A percentile compares a stretch with the other conserved stretches of the same genome.
phyloP scores from a whole-genome alignment of 2,797 vertebrate genomes.

The Pseudotriccus pelzelni region DNA sequence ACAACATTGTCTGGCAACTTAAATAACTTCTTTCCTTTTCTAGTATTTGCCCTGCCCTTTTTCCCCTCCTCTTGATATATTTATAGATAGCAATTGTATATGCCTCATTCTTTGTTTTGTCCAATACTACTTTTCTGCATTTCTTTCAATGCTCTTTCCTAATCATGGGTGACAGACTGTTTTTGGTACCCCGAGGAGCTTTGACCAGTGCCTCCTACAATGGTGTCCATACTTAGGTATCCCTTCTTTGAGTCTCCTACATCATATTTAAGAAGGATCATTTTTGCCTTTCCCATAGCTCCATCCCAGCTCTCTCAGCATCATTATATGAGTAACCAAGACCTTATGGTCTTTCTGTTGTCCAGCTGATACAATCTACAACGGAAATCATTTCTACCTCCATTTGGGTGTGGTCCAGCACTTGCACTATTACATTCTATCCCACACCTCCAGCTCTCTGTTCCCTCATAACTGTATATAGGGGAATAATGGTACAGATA shows the following conservation, averaged over 20 bases:
- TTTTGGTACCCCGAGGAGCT: neutral
- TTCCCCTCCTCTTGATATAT: slow-evolving; percentile 47
- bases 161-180: neutral
- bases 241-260: neutral
- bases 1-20: slow-evolving; percentile 60
- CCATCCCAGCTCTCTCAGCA: neutral
- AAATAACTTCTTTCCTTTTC: slow-evolving; percentile 62
- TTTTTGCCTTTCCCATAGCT: neutral
- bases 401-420: neutral
- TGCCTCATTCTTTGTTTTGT: slow-evolving; percentile 28
- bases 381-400: neutral
- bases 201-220: neutral
- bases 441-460: neutral
- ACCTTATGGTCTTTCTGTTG: neutral
- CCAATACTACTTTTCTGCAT: neutral
- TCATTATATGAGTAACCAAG: neutral
- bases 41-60: slow-evolving; percentile 58
- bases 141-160: neutral
- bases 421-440: neutral
- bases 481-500: neutral
- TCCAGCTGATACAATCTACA: neutral
- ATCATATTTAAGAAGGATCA: neutral
- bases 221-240: accelerated
- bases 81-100: slow-evolving; percentile 54
- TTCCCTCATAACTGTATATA: neutral